Evolutionary conservation across 2,888 invertebrate genomes (phyloP).

Genomic region (Sicus ferrugineus): DNA sequence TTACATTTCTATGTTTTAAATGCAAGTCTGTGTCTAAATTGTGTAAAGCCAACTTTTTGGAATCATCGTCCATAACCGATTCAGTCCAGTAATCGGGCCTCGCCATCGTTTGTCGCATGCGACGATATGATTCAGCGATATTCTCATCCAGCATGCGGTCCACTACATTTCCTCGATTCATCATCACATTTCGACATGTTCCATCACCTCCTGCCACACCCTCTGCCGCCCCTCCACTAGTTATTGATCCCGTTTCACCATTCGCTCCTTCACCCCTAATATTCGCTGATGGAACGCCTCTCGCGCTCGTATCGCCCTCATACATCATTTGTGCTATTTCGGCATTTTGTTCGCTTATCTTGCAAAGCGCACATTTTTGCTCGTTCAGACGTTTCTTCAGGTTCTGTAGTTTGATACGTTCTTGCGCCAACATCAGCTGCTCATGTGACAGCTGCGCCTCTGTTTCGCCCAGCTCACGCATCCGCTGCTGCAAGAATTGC

Average conservation of each 20-base stretch:
- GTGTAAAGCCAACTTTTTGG: conserved; percentile 52
- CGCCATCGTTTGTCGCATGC: conserved; percentile 46
- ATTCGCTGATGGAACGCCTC: conserved; percentile 1
- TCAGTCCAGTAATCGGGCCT: conserved; percentile 45
- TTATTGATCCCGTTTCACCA: not conserved
- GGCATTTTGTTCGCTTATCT: conserved; percentile 54
- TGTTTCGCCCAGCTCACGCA: conserved; percentile 57
- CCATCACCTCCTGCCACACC: not conserved
- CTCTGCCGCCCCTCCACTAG: not conserved
- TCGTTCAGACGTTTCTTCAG: conserved; percentile 53
- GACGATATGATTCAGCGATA: conserved; percentile 56
- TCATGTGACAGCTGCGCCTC: conserved; percentile 61
- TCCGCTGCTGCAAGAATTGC: conserved; percentile 54
- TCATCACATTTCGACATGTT: conserved; percentile 29
- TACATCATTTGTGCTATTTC: conserved; percentile 51
- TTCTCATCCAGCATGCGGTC: conserved; percentile 59
- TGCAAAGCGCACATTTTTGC: conserved; percentile 60
- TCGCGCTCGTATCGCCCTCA: conserved; percentile 12
- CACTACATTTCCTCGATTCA: conserved; percentile 47
- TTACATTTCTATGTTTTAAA: conserved; percentile 16
- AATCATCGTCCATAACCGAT: conserved; percentile 53
- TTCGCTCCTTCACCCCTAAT: not conserved
- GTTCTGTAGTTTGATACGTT: conserved; percentile 59
- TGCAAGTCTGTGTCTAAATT: conserved; percentile 32
- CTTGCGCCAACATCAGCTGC: conserved; percentile 57